A percentile compares a stretch with the other conserved stretches of the same genome.
phyloP scores from a whole-genome alignment of 2,888 invertebrate species.

The Notodonta ziczac region DNA sequence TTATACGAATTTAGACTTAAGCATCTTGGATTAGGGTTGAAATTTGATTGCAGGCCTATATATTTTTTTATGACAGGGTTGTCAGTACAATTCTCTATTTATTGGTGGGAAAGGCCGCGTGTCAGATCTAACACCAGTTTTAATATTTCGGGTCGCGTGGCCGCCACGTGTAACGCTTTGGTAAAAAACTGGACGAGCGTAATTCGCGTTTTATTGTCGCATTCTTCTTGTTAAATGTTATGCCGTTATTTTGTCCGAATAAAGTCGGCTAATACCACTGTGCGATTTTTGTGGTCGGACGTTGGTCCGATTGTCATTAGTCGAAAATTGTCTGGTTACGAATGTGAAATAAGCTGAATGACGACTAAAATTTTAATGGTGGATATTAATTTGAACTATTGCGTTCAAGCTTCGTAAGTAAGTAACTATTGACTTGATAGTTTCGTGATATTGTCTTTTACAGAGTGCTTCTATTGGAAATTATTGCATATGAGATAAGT shows the following conservation, averaged over 20 bases:
- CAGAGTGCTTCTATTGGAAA: not conserved
- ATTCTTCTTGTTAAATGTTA: conserved; percentile 80
- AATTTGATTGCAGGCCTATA: conserved; percentile 22
- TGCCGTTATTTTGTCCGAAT: conserved; percentile 44
- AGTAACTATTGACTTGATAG: too few species aligned
- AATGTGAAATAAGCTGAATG: conserved; percentile 36
- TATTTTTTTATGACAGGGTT: conserved; percentile 59
- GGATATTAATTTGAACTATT: conserved; percentile 6
- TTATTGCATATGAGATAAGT: conserved; percentile 3
- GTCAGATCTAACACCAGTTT: conserved; percentile 84
- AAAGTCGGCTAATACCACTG: conserved; percentile 17
- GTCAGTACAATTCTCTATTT: conserved; percentile 74
- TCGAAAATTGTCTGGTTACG: conserved; percentile 63
- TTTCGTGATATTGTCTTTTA: too few species aligned
- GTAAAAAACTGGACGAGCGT: conserved; percentile 80
- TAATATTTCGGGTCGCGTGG: conserved; percentile 80
- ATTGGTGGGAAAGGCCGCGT: conserved; percentile 84
- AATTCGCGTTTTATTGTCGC: conserved; percentile 81
- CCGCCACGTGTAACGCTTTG: conserved; percentile 73
- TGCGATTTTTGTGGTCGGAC: conserved; percentile 63
- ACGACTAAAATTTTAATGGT: conserved; percentile 34
- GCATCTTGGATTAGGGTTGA: conserved; percentile 15
- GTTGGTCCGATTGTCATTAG: conserved; percentile 63
- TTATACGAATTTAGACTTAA: conserved; percentile 29
- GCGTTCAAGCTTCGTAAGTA: too few species aligned